phyloP scores from a whole-genome alignment of 2,113 vertebrate genomes.

The Larimichthys crocea region DNA sequence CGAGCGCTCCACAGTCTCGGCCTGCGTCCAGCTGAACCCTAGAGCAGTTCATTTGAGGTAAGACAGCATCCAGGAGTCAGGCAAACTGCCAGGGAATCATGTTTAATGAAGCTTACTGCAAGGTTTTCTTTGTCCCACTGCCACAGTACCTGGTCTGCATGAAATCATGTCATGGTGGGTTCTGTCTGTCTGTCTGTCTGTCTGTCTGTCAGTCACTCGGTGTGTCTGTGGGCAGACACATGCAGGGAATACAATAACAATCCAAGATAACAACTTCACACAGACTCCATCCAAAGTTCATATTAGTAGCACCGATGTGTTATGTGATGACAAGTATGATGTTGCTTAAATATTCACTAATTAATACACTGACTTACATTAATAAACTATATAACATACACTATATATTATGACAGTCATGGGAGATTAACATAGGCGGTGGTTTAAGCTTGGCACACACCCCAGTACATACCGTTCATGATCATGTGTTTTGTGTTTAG shows the following conservation, averaged over 20 bases:
- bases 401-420: slow-evolving; percentile 1
- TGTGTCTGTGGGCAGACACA: neutral
- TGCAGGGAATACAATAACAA: neutral
- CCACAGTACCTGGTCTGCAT: neutral
- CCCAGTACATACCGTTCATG: neutral
- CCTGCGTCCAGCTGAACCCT: slow-evolving; percentile 27
- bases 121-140: slow-evolving; percentile 13
- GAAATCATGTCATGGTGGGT: slow-evolving; percentile 5
- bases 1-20: slow-evolving; percentile 8
- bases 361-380: neutral
- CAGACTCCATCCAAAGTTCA: neutral
- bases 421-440: neutral
- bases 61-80: slow-evolving; percentile 20
- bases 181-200: neutral
- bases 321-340: neutral
- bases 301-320: neutral
- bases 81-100: slow-evolving; percentile 26
- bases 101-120: slow-evolving; percentile 42
- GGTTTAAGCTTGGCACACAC: neutral
- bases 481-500: neutral
- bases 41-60: slow-evolving; percentile 33
- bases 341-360: slow-evolving; percentile 19
- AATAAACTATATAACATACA: slow-evolving; percentile 16
- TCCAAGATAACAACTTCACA: neutral
- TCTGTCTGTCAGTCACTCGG: neutral